A percentile compares a stretch with the other conserved stretches of the same genome.
Evolutionary conservation across 2,113 vertebrate genomes (phyloP).

Genomic region (Pomatorhinus ruficollis): DNA sequence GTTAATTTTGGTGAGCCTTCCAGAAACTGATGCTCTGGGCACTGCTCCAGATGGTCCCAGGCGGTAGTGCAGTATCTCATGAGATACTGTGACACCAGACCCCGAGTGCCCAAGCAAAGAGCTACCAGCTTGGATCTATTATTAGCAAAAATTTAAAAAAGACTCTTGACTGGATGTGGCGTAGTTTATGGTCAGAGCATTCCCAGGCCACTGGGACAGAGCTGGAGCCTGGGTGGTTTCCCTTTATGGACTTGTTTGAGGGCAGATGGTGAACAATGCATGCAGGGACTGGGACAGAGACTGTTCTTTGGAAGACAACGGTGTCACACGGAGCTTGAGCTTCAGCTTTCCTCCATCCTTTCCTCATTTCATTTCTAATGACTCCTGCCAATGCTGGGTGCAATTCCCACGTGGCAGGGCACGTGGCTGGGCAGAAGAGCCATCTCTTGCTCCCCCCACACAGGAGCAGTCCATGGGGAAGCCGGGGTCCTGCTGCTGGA

Average conservation of each 20-base stretch:
- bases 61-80: not conserved
- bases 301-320: not conserved
- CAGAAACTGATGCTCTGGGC: constrained; percentile 8
- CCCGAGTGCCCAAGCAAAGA: not conserved
- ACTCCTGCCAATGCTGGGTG: not conserved
- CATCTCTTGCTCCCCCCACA: not conserved
- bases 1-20: constrained; percentile 21
- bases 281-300: not conserved
- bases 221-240: constrained; percentile 21
- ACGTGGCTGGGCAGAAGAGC: not conserved
- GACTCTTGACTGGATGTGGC: not conserved
- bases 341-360: not conserved
- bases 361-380: not conserved
- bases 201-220: constrained; percentile 19
- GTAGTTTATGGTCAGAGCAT: constrained; percentile 5
- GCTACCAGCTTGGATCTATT: constrained; percentile 35
- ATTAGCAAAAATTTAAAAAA: not conserved
- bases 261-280: not conserved
- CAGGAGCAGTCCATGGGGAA: not conserved
- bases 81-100: constrained; percentile 3
- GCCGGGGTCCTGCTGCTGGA: not conserved
- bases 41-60: not conserved
- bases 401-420: not conserved
- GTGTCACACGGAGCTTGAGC: not conserved
- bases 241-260: constrained; percentile 48